Evolutionary conservation across 2,888 invertebrate genomes (phyloP).

Genomic region (Nasonovia ribisnigri): DNA sequence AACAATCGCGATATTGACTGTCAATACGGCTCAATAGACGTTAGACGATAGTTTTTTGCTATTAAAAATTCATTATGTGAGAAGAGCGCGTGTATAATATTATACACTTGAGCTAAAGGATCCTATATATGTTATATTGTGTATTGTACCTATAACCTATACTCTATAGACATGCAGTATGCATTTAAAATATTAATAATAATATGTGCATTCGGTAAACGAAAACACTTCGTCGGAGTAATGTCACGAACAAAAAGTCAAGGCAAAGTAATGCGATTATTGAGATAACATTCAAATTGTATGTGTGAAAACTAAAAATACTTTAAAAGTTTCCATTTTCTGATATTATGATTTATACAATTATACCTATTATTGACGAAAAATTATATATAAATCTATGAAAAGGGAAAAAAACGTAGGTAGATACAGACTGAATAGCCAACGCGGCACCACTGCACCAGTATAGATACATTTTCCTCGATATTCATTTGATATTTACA

Average conservation of each 20-base stretch:
- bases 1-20: conserved; percentile 32
- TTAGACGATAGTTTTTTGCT: conserved; percentile 8
- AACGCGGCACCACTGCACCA: not conserved
- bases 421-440: not conserved
- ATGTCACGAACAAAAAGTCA: not conserved
- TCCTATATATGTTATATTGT: not conserved
- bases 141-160: not conserved
- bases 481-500: not conserved
- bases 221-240: not conserved
- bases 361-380: not conserved
- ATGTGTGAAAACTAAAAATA: not conserved
- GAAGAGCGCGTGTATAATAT: not conserved
- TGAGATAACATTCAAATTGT: not conserved
- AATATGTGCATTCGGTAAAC: not conserved
- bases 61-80: conserved; percentile 42
- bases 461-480: not conserved
- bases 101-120: not conserved
- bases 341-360: not conserved
- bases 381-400: not conserved
- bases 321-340: not conserved
- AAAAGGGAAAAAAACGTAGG: not conserved
- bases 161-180: not conserved
- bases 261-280: not conserved
- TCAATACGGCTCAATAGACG: conserved; percentile 38
- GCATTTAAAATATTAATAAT: not conserved